Evolutionary conservation across 2,113 vertebrate genomes (phyloP).

Genomic region (Ctenomys sociabilis): DNA sequence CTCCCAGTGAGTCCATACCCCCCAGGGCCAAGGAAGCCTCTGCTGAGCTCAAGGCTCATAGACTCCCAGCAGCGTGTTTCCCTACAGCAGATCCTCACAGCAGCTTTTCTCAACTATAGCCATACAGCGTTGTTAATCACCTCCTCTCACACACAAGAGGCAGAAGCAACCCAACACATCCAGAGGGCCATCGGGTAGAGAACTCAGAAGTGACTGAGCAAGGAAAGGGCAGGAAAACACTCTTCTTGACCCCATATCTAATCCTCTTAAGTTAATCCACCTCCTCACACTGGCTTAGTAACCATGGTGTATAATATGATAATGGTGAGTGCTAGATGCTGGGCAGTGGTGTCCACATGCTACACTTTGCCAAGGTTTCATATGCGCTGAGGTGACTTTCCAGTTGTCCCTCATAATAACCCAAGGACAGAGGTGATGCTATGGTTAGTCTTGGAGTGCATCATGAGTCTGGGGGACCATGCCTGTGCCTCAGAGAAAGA

Average conservation of each 20-base stretch:
- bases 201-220: neutral
- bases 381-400: neutral
- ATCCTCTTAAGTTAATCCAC: neutral
- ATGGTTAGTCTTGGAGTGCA: neutral
- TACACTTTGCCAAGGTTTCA: neutral
- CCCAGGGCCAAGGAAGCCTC: neutral
- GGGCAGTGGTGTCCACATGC: neutral
- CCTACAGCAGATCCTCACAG: neutral
- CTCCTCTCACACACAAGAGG: neutral
- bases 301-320: accelerated
- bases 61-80: neutral
- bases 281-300: neutral
- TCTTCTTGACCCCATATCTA: neutral
- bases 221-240: neutral
- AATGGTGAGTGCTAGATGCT: accelerated
- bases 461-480: neutral
- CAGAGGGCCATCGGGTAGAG: neutral
- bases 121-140: accelerated
- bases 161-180: neutral
- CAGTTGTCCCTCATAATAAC: neutral
- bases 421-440: neutral
- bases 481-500: neutral
- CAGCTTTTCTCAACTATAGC: neutral
- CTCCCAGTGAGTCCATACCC: neutral
- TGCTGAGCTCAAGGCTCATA: neutral